Percentiles rank a stretch among this genome's conserved stretches.
These are phyloP conservation scores for Neopipo cinnamomea DNA, from an alignment of 2,113 vertebrate species.

Conservation along the genomic window DNA sequence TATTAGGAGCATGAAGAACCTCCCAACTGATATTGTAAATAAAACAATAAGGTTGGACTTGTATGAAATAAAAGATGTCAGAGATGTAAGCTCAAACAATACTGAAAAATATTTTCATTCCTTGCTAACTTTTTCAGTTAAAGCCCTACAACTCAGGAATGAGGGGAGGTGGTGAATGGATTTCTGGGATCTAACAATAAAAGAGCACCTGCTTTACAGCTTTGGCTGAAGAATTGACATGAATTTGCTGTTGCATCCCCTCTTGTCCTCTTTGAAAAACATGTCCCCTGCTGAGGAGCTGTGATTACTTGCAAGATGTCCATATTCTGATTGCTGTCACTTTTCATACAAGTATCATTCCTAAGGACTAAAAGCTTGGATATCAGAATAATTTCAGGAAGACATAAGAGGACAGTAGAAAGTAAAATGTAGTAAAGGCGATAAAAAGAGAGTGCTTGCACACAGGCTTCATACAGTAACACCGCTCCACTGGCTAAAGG, in stretches of 20 bases:
- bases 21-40: not conserved
- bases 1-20: not conserved
- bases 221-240: not conserved
- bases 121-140: not conserved
- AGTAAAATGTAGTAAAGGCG: not conserved
- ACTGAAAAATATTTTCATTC: not conserved
- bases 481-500: not conserved
- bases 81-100: not conserved
- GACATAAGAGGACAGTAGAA: not conserved
- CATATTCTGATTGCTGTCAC: not conserved
- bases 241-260: not conserved
- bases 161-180: not conserved
- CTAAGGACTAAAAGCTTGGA: not conserved
- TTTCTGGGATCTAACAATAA: not conserved
- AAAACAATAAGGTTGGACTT: not conserved
- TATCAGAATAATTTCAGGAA: not conserved
- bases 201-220: not conserved
- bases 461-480: not conserved
- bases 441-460: not conserved
- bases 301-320: not conserved
- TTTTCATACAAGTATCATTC: not conserved
- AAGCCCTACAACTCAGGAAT: not conserved
- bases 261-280: not conserved
- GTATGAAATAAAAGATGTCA: not conserved
- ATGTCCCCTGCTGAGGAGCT: not conserved